phyloP scores from a whole-genome alignment of 2,797 vertebrate species.

The Pipistrellus nathusii region DNA sequence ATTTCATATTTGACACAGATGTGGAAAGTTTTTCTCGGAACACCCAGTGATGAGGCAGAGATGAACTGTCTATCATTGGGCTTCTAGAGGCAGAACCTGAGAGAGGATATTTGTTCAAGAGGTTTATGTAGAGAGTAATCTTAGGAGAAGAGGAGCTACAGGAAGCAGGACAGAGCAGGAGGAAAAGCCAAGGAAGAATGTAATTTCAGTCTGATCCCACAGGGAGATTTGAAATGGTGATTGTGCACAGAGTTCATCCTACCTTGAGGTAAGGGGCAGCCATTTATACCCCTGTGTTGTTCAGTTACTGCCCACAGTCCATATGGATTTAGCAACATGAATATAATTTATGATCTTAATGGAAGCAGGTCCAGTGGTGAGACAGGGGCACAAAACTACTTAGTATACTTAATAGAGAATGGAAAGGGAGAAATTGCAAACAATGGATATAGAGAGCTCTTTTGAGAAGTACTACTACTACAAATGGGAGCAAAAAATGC shows the following conservation, averaged over 20 bases:
- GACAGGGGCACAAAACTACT: too few species aligned
- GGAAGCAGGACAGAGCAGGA: background rate
- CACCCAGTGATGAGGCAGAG: background rate
- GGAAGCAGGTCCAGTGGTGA: background rate
- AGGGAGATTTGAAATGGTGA: background rate
- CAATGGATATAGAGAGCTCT: background rate
- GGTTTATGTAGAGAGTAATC: background rate
- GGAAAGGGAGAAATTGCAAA: background rate
- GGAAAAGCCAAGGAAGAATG: background rate
- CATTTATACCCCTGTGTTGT: background rate
- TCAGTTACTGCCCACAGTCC: background rate
- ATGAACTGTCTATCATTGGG: background rate
- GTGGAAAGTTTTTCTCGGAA: background rate
- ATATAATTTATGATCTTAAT: background rate
- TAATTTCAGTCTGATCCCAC: background rate
- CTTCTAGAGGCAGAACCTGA: background rate
- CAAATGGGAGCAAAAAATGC: background rate
- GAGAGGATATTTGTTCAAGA: background rate
- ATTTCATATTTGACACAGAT: background rate
- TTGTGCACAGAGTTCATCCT: background rate
- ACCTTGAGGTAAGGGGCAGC: background rate
- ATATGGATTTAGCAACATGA: background rate
- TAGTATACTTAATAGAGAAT: background rate
- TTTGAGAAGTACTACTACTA: background rate
- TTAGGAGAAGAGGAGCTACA: background rate